Conservation (phyloP, 53 echinoderm and acorn worm species). For the Patiria pectinifera region DNA sequence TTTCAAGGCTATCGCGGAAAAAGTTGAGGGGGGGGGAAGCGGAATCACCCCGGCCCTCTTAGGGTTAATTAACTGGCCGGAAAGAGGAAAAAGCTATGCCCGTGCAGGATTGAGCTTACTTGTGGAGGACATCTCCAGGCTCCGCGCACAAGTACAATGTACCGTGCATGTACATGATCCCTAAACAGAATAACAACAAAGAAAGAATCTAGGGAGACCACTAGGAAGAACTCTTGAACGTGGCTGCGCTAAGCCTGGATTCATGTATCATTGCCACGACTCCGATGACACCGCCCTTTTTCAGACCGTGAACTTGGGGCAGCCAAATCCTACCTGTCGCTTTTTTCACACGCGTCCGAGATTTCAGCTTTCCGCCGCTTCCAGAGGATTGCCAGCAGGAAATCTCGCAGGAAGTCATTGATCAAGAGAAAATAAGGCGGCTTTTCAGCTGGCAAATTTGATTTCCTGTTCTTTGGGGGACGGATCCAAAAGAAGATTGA, state of each 20-base stretch:
- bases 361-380: background rate
- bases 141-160: too few relatives aligned
- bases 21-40: too few relatives aligned
- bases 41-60: too few relatives aligned
- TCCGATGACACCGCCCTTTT: background rate
- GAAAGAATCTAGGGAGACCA: too few relatives aligned
- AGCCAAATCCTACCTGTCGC: background rate
- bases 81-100: too few relatives aligned
- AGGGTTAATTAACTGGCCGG: too few relatives aligned
- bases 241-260: background rate
- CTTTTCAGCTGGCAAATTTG: conserved; percentile 51
- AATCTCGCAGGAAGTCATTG: conserved; percentile 47
- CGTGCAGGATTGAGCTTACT: too few relatives aligned
- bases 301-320: background rate
- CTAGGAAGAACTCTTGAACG: too few relatives aligned
- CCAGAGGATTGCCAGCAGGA: conserved; percentile 6
- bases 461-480: conserved; percentile 42
- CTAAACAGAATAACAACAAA: too few relatives aligned
- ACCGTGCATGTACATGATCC: too few relatives aligned
- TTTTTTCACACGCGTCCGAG: background rate
- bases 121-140: too few relatives aligned
- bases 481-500: conserved; percentile 11
- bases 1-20: too few relatives aligned
- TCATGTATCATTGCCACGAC: background rate
- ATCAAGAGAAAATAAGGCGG: conserved; percentile 43